Base-by-base conservation (phyloP, 2,888 invertebrate genomes). In the Apotomis turbidana region DNA sequence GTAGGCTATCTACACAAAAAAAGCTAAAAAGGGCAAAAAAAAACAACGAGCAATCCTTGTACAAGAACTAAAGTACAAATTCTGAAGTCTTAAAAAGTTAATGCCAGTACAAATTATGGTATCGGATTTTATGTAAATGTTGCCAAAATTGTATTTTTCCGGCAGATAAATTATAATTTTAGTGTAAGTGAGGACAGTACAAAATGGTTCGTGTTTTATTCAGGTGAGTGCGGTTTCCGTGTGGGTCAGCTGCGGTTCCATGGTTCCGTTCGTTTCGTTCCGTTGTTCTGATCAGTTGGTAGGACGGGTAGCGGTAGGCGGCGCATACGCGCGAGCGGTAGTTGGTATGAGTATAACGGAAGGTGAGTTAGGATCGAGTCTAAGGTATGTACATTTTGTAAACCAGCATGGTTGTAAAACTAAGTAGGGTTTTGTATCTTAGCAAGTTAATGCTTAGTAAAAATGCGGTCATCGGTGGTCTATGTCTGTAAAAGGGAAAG, bases 351-450 rank as follows among this genome's bases (percentile, higher is more conserved):
- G 82, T 77, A 83, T n/a, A 13, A 36, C 1, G 68, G 81, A 79
- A 81, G 83, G 80, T 82, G 81, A 81, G 79, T 83, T 84, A 85
- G 78, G 78, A 83, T 85, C 82, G 87, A 85, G 79, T 84, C 84
- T 85, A 86, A 85, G 80, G 80, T 80, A 76, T 71, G 71, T 76
- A 76, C 83, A 84, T 84, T 79, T 78, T 81, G 82, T 85, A 90
- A 93, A 93, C 93, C 93, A 89, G 84, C 85, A 88, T 87, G 93
- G 93, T 93, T 94, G 89, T 94, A 94, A 94, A 94, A 94, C 93
- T 93, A 90, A 90, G 87, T 91, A 92, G 90, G 87, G 84, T 93
- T 93, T 93, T 92, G 91, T 93, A 93, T 71, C 90, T 91, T 93
- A 93, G 92, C 83, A 81, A 88, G 85, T 85, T 91, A 92, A 92